Conservation (phyloP, 2,113 vertebrate genomes). For the Ophiodon elongatus region DNA sequence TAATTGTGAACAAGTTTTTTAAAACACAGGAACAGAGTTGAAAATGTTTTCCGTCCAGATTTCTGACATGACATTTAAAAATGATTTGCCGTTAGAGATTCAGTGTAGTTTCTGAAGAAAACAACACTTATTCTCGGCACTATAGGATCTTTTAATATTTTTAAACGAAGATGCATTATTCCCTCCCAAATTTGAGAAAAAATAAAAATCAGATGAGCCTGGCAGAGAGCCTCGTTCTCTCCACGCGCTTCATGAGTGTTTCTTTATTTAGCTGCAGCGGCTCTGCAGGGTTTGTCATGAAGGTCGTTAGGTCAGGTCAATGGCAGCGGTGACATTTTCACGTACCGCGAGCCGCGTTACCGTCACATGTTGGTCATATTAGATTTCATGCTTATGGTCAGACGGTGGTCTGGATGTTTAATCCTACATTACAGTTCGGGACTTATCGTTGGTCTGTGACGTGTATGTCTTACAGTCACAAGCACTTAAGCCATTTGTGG, state of each 20-base stretch:
- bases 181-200: no score
- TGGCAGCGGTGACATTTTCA: conserved; percentile 53
- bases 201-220: not conserved
- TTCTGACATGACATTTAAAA: not conserved
- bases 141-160: not conserved
- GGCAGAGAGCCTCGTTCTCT: not conserved
- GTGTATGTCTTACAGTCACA: not conserved
- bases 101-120: not conserved
- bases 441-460: not conserved
- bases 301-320: conserved; percentile 58
- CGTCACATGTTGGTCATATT: conserved; percentile 19
- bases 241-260: conserved; percentile 18
- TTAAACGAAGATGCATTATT: not conserved
- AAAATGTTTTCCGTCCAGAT: no score
- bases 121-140: not conserved
- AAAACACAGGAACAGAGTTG: not conserved
- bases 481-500: not conserved
- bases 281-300: conserved; percentile 38
- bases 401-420: not conserved
- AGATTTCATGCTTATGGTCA: not conserved
- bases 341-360: not conserved
- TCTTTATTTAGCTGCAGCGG: conserved; percentile 65
- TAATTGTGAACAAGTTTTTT: not conserved
- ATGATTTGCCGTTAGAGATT: not conserved
- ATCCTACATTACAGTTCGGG: not conserved